Percentiles rank a stretch among this genome's conserved stretches.
Conservation (phyloP, 2,888 invertebrate genomes). For the Dolichopus griseipennis region DNA sequence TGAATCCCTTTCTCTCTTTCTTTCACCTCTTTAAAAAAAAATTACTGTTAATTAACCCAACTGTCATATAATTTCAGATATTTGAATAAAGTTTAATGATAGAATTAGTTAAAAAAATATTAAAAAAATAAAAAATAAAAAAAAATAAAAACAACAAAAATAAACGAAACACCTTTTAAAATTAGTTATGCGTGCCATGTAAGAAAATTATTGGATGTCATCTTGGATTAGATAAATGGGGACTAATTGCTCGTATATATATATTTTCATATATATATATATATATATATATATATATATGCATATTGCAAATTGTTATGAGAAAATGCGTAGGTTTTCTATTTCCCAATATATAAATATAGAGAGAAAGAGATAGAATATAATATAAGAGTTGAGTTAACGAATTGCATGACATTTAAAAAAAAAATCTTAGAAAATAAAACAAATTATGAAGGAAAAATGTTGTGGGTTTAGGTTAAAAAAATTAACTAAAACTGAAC, state of each 20-base stretch:
- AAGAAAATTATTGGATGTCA: background rate
- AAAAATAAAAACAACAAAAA: background rate
- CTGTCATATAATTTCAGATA: background rate
- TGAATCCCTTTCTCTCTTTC: too few species aligned
- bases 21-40: background rate
- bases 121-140: background rate
- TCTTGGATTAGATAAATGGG: background rate
- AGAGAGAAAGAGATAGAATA: background rate
- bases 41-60: background rate
- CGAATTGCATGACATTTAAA: background rate
- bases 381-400: background rate
- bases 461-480: background rate
- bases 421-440: too few species aligned
- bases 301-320: too few species aligned
- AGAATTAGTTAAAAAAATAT: too few species aligned
- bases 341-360: background rate
- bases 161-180: background rate
- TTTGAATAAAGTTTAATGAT: background rate
- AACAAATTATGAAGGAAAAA: background rate
- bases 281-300: too few species aligned
- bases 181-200: slow-evolving; percentile 1
- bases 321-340: background rate
- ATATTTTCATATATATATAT: too few species aligned
- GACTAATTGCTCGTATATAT: background rate
- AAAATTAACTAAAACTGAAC: background rate